These are phyloP conservation scores for Laothoe populi DNA, from an alignment of 2,888 invertebrate species.

Conservation along the genomic window DNA sequence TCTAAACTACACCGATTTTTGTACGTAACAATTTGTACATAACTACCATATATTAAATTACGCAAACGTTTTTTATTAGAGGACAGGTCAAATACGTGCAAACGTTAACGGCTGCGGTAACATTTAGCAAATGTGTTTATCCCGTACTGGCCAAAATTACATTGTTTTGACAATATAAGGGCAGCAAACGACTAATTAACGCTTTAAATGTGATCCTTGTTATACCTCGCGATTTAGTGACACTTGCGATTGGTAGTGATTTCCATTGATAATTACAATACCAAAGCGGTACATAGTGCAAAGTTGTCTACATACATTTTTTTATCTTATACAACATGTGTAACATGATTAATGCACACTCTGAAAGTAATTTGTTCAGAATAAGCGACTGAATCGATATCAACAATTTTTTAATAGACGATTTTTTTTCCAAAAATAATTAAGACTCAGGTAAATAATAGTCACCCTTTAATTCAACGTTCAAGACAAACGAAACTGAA, in stretches of 20 bases:
- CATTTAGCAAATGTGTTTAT: slow-evolving; percentile 14
- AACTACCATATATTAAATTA: slow-evolving; percentile 42
- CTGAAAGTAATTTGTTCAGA: too few relatives aligned
- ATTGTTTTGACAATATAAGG: slow-evolving; percentile 5
- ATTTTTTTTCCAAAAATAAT: too few relatives aligned
- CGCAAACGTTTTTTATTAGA: slow-evolving; percentile 22
- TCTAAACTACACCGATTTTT: slow-evolving; percentile 49
- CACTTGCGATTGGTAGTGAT: not conserved
- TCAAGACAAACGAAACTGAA: too few relatives aligned
- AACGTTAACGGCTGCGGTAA: slow-evolving; percentile 20
- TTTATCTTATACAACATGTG: not conserved
- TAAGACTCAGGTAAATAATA: too few relatives aligned
- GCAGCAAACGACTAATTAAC: slow-evolving; percentile 17
- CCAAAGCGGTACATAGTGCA: not conserved
- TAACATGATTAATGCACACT: too few relatives aligned
- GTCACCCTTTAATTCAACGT: too few relatives aligned
- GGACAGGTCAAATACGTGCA: slow-evolving; percentile 17
- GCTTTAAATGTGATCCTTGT: not conserved
- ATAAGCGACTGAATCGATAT: too few relatives aligned
- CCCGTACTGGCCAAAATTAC: slow-evolving; percentile 7
- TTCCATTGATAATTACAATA: not conserved
- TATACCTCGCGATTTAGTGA: not conserved
- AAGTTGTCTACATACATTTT: slow-evolving; percentile 7
- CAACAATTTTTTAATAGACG: too few relatives aligned
- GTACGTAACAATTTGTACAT: slow-evolving; percentile 47